Percentiles rank a stretch among this genome's conserved stretches.
Conservation (phyloP, 2,888 invertebrate genomes). For the Trilocha varians region DNA sequence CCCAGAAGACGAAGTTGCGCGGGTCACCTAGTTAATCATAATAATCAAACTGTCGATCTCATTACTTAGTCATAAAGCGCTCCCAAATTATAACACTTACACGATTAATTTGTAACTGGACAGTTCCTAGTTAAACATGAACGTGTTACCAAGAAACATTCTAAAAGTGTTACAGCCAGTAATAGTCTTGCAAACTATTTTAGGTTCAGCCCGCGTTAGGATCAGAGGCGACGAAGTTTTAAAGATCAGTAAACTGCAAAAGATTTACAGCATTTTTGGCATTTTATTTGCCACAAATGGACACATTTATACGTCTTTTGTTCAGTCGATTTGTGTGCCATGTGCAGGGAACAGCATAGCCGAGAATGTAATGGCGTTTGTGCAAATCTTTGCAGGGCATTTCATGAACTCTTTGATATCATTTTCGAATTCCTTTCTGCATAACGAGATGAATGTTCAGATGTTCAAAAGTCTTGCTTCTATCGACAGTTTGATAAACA, state of each 20-base stretch:
- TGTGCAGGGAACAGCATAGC: not conserved
- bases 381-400: not conserved
- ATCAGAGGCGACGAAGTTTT: not conserved
- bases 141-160: not conserved
- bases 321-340: not conserved
- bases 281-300: not conserved
- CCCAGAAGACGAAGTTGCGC: too few relatives aligned
- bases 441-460: not conserved
- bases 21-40: too few relatives aligned
- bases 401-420: not conserved
- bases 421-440: constrained; percentile 1
- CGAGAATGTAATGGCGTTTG: not conserved
- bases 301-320: not conserved
- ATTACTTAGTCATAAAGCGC: not conserved
- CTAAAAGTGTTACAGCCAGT: not conserved
- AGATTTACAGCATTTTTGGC: not conserved
- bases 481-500: not conserved
- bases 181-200: not conserved
- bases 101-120: not conserved
- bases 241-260: not conserved
- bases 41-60: not conserved
- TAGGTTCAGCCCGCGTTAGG: constrained; percentile 2
- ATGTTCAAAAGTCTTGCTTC: not conserved
- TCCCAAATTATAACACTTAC: not conserved
- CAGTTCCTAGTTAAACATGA: not conserved